Conservation (phyloP, 2,797 vertebrate species). For the Chiroxiphia lanceolata region DNA sequence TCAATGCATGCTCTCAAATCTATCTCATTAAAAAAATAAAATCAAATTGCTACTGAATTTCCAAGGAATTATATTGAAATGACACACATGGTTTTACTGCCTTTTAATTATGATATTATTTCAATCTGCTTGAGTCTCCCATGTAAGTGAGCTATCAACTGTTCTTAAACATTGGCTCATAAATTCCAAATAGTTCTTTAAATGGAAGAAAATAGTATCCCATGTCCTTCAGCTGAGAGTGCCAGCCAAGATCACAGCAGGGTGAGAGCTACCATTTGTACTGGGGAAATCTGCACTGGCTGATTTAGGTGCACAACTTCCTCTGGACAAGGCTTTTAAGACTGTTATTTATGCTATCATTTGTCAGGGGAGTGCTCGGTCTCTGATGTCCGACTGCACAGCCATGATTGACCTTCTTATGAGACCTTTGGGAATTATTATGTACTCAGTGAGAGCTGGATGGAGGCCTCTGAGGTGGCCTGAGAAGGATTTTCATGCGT, state of each 20-base stretch:
- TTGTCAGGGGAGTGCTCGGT: neutral
- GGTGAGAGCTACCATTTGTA: neutral
- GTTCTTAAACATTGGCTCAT: slow-evolving; percentile 12
- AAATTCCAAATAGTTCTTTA: neutral
- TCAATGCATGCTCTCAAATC: neutral
- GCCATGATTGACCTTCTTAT: neutral
- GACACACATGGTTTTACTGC: neutral
- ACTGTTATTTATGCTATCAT: neutral
- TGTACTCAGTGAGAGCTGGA: neutral
- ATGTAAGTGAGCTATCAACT: neutral
- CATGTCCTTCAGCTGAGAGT: neutral
- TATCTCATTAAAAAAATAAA: slow-evolving; percentile 23
- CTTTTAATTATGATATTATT: slow-evolving; percentile 46
- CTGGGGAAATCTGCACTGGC: neutral
- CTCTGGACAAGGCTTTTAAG: neutral
- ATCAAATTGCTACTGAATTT: slow-evolving; percentile 32
- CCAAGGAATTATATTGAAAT: neutral
- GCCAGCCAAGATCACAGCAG: neutral
- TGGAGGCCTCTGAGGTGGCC: neutral
- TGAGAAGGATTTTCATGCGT: rapidly evolving
- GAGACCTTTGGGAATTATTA: neutral
- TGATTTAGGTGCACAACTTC: neutral
- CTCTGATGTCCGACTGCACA: neutral
- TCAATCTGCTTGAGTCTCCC: neutral
- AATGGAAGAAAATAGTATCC: neutral